Conservation (phyloP, 2,797 vertebrate species). For the Enteromius mattozi region DNA sequence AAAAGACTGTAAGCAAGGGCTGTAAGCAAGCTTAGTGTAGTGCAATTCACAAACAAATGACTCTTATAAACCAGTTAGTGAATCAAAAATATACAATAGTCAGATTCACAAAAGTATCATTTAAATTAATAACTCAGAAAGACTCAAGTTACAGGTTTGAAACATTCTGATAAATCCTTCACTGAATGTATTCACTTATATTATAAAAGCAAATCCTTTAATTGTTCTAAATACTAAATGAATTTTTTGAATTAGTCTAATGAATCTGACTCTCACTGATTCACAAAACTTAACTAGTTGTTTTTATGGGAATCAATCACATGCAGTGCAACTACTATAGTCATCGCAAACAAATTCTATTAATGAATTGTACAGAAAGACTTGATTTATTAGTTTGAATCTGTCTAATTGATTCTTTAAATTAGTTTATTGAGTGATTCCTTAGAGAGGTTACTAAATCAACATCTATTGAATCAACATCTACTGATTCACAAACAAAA, state of each 20-base stretch:
- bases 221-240: background rate
- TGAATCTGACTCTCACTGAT: background rate
- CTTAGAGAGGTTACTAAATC: background rate
- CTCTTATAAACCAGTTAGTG: background rate
- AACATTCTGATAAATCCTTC: background rate
- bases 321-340: background rate
- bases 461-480: background rate
- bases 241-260: background rate
- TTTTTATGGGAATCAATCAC: background rate
- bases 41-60: background rate
- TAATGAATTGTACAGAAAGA: too few species aligned
- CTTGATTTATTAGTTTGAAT: background rate
- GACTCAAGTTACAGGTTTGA: background rate
- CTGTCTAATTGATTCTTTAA: background rate
- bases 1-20: background rate
- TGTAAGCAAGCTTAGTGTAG: background rate
- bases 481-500: background rate
- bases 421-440: background rate
- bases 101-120: background rate
- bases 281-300: background rate
- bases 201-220: background rate
- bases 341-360: background rate
- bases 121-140: background rate
- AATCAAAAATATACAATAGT: background rate
- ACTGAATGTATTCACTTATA: background rate